Base-by-base conservation (phyloP, 2,888 invertebrate genomes). In the Lottia gigantea region DNA sequence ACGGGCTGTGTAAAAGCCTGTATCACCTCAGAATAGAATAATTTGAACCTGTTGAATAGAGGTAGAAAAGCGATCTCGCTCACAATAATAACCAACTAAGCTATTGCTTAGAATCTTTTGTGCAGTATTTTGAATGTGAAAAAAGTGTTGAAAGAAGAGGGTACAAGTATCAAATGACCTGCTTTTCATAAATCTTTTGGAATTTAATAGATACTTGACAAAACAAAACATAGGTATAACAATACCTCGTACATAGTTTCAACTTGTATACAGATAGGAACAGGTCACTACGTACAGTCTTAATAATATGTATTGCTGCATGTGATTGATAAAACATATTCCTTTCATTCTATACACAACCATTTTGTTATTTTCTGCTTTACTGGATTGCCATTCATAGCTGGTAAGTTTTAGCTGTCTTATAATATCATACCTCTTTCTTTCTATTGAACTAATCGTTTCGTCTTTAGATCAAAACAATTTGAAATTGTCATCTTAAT, bases 1-100 rank as follows among this genome's bases (percentile, higher is more conserved):
- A 55, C 55, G 55, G 55, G 23, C 55, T 55, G 55, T 55, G 55
- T 55, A 55, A 55, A 55, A 55, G 55, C 55, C 55, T 55, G 23
- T 55, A 55, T 55, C 55, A 55, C 55, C 55, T 55, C 19, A 55
- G 19, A 55, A 55, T 55, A 55, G 55, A 55, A 55, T 55, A 23
- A 55, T 55, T 55, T 55, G 19, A 55, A 55, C 55, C 55, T 55
- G 55, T 55, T 55, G 55, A 55, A 55, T 55, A 55, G 19, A 23
- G 55, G 19, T 23, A 55, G 55, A 55, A 55, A 55, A 55, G 55
- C 55, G 19, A 19, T 55, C 55, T 55, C 55, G 55, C 55, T 19
- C 55, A 55, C 23, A 55, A 23, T 55, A 23, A 55, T 23, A 55
- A 23, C 19, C 19, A 55, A 55, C 55, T 55, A 55, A 55, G 55